A percentile compares a stretch with the other conserved stretches of the same genome.
Conservation (phyloP, 2,888 invertebrate species). For the Cataglyphis livida region DNA sequence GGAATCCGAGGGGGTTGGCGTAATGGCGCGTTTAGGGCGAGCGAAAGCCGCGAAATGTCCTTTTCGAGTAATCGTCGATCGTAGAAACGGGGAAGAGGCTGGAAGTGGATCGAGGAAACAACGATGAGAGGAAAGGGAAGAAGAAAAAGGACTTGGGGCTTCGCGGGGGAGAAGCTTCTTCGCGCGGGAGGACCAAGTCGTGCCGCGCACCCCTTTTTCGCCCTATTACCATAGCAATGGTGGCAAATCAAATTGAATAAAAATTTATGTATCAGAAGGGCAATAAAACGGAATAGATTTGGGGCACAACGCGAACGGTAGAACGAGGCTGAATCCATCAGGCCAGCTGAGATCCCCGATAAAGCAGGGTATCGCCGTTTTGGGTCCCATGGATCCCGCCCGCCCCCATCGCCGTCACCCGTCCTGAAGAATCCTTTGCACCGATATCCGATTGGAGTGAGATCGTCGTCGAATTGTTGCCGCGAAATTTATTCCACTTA, state of each 20-base stretch:
- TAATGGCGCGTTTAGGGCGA: slow-evolving; percentile 38
- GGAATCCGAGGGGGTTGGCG: background rate
- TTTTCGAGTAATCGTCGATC: slow-evolving; percentile 65
- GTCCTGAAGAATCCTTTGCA: slow-evolving; percentile 59
- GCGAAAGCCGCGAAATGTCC: slow-evolving; percentile 49
- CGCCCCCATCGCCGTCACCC: slow-evolving; percentile 46
- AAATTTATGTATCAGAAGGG: slow-evolving; percentile 83
- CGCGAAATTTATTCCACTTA: slow-evolving; percentile 78
- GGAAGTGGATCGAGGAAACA: slow-evolving; percentile 38
- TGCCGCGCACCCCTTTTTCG: slow-evolving; percentile 64
- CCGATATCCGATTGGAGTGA: slow-evolving; percentile 71
- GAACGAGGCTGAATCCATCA: slow-evolving; percentile 76
- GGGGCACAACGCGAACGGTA: slow-evolving; percentile 72
- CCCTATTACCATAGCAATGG: slow-evolving; percentile 80
- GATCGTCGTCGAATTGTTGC: slow-evolving; percentile 79
- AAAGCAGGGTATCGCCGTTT: slow-evolving; percentile 77
- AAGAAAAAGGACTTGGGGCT: background rate
- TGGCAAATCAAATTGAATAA: slow-evolving; percentile 83
- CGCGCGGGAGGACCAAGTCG: slow-evolving; percentile 20
- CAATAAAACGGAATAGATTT: slow-evolving; percentile 83
- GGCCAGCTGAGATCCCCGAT: slow-evolving; percentile 71
- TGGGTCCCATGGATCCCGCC: slow-evolving; percentile 66
- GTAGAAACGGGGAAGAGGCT: slow-evolving; percentile 16
- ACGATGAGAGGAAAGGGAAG: slow-evolving; percentile 4
- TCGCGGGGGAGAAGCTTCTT: slow-evolving; percentile 15